Conservation (phyloP, 2,113 vertebrate genomes). For the Eudorcas thomsonii region DNA sequence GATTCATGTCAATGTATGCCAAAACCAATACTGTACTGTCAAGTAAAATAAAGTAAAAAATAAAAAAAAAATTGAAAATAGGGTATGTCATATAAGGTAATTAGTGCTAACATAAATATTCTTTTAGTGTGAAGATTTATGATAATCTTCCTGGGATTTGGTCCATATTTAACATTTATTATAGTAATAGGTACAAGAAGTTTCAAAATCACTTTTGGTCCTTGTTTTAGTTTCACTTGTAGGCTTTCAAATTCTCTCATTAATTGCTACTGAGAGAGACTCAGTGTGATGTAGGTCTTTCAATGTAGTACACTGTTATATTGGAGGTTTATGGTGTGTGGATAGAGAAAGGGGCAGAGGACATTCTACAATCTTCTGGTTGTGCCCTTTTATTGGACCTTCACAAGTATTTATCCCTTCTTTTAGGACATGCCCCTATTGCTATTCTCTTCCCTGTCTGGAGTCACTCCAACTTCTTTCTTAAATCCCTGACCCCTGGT, state of each 20-base stretch:
- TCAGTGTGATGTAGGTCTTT: background rate
- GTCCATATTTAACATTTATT: background rate
- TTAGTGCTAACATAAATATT: background rate
- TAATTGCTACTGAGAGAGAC: background rate
- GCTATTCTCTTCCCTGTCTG: background rate
- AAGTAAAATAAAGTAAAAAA: no score
- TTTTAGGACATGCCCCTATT: background rate
- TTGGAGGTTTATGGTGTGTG: background rate
- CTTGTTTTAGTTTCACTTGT: background rate
- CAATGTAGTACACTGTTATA: background rate
- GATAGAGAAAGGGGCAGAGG: background rate
- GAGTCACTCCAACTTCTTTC: background rate
- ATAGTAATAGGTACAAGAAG: background rate
- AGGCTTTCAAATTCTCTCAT: background rate
- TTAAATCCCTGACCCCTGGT: background rate
- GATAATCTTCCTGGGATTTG: background rate
- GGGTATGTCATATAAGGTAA: background rate
- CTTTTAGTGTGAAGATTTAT: background rate
- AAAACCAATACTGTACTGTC: no score
- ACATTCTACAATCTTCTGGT: background rate
- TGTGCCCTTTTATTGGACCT: background rate
- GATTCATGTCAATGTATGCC: no score
- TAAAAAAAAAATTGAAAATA: background rate
- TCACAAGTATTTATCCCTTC: background rate
- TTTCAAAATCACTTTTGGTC: background rate